These are phyloP conservation scores for Stenotaenia linearis DNA, from an alignment of 2,888 invertebrate species.

Conservation along the genomic window DNA sequence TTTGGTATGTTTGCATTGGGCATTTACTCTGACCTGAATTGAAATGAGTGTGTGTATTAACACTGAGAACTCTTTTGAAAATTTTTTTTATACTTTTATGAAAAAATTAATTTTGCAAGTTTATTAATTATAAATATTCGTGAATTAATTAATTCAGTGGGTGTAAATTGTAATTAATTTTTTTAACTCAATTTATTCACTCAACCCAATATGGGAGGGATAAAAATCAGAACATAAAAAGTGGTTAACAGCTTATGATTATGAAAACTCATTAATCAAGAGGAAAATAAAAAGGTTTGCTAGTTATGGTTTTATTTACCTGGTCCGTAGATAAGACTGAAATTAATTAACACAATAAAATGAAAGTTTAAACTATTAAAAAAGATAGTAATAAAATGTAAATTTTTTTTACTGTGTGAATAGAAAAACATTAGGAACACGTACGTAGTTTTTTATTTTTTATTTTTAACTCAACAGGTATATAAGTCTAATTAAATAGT, in stretches of 20 bases:
- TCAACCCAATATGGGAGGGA: not conserved
- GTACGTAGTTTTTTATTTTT: not conserved
- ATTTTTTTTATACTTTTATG: too few relatives aligned
- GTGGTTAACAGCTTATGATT: not conserved
- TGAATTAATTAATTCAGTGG: not conserved
- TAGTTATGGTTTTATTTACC: not conserved
- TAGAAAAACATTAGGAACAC: not conserved
- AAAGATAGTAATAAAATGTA: not conserved
- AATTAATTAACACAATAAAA: not conserved
- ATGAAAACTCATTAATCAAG: not conserved
- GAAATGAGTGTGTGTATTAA: not conserved
- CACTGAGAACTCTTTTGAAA: not conserved
- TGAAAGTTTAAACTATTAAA: not conserved
- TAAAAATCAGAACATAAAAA: not conserved
- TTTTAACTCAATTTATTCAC: not conserved
- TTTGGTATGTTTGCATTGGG: not conserved
- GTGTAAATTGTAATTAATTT: not conserved
- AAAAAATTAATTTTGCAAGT: too few relatives aligned
- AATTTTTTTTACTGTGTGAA: not conserved
- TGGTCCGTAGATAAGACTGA: not conserved
- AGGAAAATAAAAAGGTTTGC: not conserved
- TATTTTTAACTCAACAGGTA: not conserved
- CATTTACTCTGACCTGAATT: not conserved
- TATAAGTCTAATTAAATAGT: not conserved
- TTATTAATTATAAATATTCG: too few relatives aligned